A percentile compares a stretch with the other conserved stretches of the same genome.
phyloP scores from a whole-genome alignment of 2,797 vertebrate species.

The Diceros bicornis region DNA sequence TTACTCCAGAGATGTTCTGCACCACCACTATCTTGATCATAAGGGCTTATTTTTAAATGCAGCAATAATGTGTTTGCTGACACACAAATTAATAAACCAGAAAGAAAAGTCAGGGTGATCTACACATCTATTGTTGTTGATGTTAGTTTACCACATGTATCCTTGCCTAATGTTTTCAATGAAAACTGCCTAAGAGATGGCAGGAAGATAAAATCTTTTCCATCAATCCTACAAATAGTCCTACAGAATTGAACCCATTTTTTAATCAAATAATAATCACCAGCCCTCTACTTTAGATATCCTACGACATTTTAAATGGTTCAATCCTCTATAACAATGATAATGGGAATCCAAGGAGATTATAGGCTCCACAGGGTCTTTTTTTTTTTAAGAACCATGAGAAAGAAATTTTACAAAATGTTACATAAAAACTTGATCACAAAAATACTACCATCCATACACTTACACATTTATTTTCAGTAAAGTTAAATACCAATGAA shows the following conservation, averaged over 20 bases:
- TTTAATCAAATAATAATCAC: conserved; percentile 75
- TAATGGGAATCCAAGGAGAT: conserved; percentile 81
- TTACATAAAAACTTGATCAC: neutral
- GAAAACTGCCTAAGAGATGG: conserved; percentile 87
- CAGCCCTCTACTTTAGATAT: conserved; percentile 67
- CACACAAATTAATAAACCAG: neutral
- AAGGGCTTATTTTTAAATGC: neutral
- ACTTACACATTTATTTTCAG: conserved; percentile 35
- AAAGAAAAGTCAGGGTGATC: neutral
- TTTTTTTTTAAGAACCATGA: neutral
- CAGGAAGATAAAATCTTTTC: conserved; percentile 81
- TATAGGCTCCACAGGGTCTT: neutral
- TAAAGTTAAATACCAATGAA: neutral
- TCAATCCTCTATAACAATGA: conserved; percentile 77
- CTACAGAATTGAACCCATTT: conserved; percentile 69
- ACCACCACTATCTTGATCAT: too few relatives aligned
- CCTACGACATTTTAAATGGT: conserved; percentile 77
- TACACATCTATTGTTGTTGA: conserved; percentile 44
- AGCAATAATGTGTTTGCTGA: neutral
- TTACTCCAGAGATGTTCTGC: too few relatives aligned
- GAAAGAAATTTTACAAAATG: neutral
- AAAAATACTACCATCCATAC: neutral
- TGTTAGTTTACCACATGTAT: conserved; percentile 73
- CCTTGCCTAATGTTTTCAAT: conserved; percentile 79
- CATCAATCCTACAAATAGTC: conserved; percentile 71